These are phyloP conservation scores for Scophthalmus maximus DNA, from an alignment of 2,113 vertebrate genomes.

Conservation along the genomic window DNA sequence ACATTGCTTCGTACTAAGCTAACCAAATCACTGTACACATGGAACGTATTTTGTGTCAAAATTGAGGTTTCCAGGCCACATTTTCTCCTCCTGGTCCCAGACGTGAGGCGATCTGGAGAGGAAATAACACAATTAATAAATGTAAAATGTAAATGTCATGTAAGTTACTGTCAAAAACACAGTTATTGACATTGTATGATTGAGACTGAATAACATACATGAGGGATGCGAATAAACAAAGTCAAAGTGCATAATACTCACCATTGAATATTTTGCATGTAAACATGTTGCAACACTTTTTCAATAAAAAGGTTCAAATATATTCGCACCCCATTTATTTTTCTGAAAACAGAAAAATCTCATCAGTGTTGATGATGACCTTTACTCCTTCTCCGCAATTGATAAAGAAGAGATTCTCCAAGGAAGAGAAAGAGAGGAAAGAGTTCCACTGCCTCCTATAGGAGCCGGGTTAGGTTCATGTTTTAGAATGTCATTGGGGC, in stretches of 20 bases:
- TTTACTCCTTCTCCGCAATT: no score
- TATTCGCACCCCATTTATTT: no score
- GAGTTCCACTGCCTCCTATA: background rate
- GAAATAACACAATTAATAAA: background rate
- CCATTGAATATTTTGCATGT: background rate
- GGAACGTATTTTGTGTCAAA: background rate
- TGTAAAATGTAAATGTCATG: background rate
- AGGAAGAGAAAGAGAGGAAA: background rate
- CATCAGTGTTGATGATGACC: no score
- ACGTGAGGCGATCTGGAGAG: background rate
- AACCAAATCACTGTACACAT: conserved; percentile 5
- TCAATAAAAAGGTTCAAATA: no score
- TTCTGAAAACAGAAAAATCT: no score
- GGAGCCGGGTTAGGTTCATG: background rate
- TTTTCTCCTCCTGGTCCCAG: background rate
- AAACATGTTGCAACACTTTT: no score
- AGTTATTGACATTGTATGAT: background rate
- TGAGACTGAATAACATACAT: background rate
- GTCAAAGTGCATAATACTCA: background rate
- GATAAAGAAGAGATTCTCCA: background rate
- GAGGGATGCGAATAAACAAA: no score
- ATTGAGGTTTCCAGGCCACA: background rate
- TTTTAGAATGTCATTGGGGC: no score
- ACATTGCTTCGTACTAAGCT: background rate
- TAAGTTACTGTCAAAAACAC: background rate